phyloP scores from a whole-genome alignment of 2,888 invertebrate genomes.

The Tolmerus cingulatus region DNA sequence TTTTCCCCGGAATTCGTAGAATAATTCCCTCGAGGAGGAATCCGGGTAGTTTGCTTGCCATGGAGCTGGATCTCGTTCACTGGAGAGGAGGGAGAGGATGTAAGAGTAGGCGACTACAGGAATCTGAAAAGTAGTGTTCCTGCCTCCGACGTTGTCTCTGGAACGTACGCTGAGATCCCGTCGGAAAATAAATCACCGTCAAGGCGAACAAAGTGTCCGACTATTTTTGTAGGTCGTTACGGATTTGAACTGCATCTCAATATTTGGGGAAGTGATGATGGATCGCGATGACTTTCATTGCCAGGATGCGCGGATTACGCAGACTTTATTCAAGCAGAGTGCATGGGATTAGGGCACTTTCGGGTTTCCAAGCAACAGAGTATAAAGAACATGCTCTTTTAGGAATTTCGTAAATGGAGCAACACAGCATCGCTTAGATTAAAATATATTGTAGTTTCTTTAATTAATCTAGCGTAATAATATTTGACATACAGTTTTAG shows the following conservation, averaged over 20 bases:
- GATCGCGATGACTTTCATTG: not conserved
- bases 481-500: too few species aligned
- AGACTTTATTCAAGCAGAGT: not conserved
- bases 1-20: constrained; percentile 8
- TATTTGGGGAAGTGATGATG: constrained; percentile 14
- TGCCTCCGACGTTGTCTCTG: not conserved
- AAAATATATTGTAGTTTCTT: not conserved
- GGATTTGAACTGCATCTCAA: not conserved
- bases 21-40: constrained; percentile 13
- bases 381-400: not conserved
- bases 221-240: constrained; percentile 27
- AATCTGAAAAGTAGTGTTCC: constrained; percentile 31
- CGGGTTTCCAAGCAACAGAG: not conserved
- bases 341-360: not conserved
- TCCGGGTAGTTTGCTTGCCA: not conserved
- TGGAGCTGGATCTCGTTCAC: not conserved
- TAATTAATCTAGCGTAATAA: too few species aligned
- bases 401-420: not conserved
- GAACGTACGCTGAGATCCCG: constrained; percentile 1
- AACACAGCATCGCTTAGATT: not conserved
- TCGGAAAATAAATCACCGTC: constrained; percentile 39
- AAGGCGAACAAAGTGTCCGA: not conserved
- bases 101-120: constrained; percentile 4
- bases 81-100: not conserved
- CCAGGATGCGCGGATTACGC: not conserved